These are phyloP conservation scores for Megalops atlanticus DNA, from an alignment of 2,113 vertebrate genomes.

Conservation along the genomic window DNA sequence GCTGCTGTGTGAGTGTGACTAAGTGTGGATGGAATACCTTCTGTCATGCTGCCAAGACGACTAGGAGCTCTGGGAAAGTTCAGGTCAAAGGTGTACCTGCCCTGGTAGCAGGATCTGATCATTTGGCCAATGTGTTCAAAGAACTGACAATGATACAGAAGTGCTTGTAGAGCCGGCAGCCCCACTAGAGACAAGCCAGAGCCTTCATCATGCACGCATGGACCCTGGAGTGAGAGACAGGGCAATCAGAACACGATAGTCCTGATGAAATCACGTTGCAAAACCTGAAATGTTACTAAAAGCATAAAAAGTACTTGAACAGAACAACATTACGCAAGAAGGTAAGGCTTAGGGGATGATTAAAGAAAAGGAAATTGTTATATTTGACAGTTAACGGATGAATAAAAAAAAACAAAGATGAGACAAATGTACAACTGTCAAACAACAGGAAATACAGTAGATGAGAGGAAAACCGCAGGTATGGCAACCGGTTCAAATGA, in stretches of 20 bases:
- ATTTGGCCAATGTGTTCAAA: constrained; percentile 82
- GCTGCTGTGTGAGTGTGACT: not conserved
- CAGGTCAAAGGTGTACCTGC: constrained; percentile 73
- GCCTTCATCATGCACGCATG: constrained; percentile 88
- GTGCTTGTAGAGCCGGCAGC: constrained; percentile 83
- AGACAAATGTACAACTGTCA: not conserved
- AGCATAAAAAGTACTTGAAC: not conserved
- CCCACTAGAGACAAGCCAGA: constrained; percentile 83
- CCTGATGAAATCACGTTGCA: not conserved
- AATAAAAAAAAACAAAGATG: not conserved
- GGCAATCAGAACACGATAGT: not conserved
- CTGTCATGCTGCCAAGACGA: constrained; percentile 10
- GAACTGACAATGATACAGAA: constrained; percentile 86
- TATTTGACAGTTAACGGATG: not conserved
- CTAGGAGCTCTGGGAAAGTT: constrained; percentile 47
- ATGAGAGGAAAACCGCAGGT: constrained; percentile 10
- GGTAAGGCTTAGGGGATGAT: not conserved
- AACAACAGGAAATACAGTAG: constrained; percentile 12
- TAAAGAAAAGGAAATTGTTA: not conserved
- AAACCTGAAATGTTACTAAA: not conserved
- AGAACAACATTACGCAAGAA: not conserved
- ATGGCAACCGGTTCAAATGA: not conserved
- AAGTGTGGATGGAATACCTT: constrained; percentile 36
- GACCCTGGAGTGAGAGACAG: constrained; percentile 72
- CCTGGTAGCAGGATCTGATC: constrained; percentile 77